Base-by-base conservation (phyloP, 2,797 vertebrate species). In the Pangasius sanitwongsei region DNA sequence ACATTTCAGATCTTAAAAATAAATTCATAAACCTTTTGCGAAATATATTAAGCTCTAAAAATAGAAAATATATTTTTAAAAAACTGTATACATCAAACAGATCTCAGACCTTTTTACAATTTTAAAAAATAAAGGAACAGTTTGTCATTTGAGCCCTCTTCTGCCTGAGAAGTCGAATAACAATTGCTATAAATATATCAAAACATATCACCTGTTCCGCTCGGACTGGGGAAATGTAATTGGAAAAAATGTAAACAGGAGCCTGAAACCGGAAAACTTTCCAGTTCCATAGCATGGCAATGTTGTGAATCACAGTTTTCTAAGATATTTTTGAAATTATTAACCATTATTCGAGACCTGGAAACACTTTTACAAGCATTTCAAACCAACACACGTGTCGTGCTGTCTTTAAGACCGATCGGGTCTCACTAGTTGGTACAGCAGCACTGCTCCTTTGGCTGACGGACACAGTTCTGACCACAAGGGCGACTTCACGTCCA, bases 401-500 rank as follows among this genome's bases (percentile, higher is more conserved):
- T 59, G 20, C 1, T 23, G 37, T 83, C 23, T 67, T 90, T 48
- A 37, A 72, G 87, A 65, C 69, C 25, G 31, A 5, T 95, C 94
- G 2, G 95, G 95, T 92, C 91, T 95, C 80, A 97, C 95, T 0
- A 61, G 91, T 77, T 95, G 96, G 93, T 97, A 98, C 81, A 98
- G 97, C 82, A 96, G 92, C 75, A 98, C 89, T 2, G 97, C 97
- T 75, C 98, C 98, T 95, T 98, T 98, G 77, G 97, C 97, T 1
- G 98, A 98, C 0, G 98, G 98, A 90, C 97, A 98, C 86, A 98
- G 92, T 89, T 98, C 96, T 0, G 93, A 91, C 97, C 98, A 98
- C 92, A 97, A 70, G 67, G 94, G 90, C 4, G 93, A 91, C 67
- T 86, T 90, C 55, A 92, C 89, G 86, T 97, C 94, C 91, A 98